phyloP scores from a whole-genome alignment of 2,888 invertebrate species.

The Vesta saturnalis region DNA sequence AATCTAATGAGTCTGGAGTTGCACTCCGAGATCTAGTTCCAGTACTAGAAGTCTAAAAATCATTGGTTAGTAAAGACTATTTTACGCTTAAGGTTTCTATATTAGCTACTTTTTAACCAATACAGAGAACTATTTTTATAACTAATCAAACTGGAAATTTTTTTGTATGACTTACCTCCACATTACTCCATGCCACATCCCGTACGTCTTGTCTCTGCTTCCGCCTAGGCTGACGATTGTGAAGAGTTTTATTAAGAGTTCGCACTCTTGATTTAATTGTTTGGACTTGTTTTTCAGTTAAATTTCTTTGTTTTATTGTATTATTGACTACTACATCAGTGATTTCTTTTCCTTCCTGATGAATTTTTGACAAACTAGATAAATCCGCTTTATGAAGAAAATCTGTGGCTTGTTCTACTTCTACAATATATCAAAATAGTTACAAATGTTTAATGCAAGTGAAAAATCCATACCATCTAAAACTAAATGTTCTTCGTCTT shows the following conservation, averaged over 20 bases:
- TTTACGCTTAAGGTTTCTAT: no score
- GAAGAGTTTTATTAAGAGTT: slow-evolving; percentile 80
- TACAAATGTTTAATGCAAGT: neutral
- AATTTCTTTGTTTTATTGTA: slow-evolving; percentile 66
- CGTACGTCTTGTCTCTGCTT: slow-evolving; percentile 75
- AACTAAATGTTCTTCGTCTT: slow-evolving; percentile 50
- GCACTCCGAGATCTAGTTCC: slow-evolving; percentile 87
- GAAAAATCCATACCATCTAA: slow-evolving; percentile 51
- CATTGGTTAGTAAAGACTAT: neutral
- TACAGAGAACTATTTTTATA: neutral
- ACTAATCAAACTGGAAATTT: neutral
- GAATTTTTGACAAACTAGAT: slow-evolving; percentile 74
- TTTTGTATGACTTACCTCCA: slow-evolving; percentile 80
- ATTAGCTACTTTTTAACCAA: no score
- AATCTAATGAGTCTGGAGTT: slow-evolving; percentile 89
- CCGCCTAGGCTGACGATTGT: slow-evolving; percentile 70
- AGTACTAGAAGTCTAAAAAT: slow-evolving; percentile 76
- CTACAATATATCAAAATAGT: slow-evolving; percentile 60
- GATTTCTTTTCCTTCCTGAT: slow-evolving; percentile 75
- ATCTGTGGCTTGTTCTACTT: slow-evolving; percentile 80
- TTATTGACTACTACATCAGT: slow-evolving; percentile 71
- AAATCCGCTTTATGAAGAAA: slow-evolving; percentile 80
- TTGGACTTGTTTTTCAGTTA: slow-evolving; percentile 79
- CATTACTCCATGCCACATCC: slow-evolving; percentile 80
- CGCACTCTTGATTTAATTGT: slow-evolving; percentile 79